Evolutionary conservation across 1,140 invertebrate genomes (phyloP).

Genomic region (Zaprionus tsacasi): DNA sequence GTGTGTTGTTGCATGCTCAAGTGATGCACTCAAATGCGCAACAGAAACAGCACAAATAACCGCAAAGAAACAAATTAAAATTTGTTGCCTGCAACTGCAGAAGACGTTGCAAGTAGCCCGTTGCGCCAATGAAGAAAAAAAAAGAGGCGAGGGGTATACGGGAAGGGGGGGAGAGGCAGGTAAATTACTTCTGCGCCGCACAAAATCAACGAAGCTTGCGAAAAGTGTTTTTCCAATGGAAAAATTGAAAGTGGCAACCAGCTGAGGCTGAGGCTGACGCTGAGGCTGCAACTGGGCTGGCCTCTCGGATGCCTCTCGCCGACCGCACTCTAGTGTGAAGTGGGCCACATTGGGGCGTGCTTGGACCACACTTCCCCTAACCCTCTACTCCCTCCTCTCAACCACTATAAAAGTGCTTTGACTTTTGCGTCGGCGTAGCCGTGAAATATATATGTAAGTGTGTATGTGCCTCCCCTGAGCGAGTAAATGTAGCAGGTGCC

Average conservation of each 20-base stretch:
- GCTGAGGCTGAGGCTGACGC: constrained; percentile 54
- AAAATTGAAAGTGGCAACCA: constrained; percentile 66
- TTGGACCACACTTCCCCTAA: constrained; percentile 17
- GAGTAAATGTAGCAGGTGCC: constrained; percentile 11
- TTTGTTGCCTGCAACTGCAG: constrained; percentile 70
- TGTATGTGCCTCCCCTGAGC: not conserved
- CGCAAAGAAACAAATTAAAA: constrained; percentile 71
- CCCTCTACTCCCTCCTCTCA: not conserved
- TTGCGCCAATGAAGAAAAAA: constrained; percentile 31
- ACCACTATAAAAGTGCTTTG: constrained; percentile 53
- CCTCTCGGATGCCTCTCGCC: constrained; percentile 54
- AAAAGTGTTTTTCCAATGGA: constrained; percentile 65
- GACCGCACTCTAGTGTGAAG: constrained; percentile 70
- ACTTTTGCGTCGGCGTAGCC: constrained; percentile 47
- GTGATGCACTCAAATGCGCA: constrained; percentile 78
- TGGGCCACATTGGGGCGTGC: constrained; percentile 50
- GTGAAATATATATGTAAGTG: constrained; percentile 22
- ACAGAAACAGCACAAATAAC: constrained; percentile 40
- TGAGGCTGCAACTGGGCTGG: constrained; percentile 48
- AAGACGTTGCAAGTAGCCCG: constrained; percentile 27
- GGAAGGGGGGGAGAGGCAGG: constrained; percentile 39
- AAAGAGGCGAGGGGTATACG: constrained; percentile 39
- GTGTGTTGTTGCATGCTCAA: constrained; percentile 64
- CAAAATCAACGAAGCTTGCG: constrained; percentile 73
- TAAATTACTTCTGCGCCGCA: constrained; percentile 6